Conservation (phyloP, 2,888 invertebrate genomes). For the Andrena trimmerana region DNA sequence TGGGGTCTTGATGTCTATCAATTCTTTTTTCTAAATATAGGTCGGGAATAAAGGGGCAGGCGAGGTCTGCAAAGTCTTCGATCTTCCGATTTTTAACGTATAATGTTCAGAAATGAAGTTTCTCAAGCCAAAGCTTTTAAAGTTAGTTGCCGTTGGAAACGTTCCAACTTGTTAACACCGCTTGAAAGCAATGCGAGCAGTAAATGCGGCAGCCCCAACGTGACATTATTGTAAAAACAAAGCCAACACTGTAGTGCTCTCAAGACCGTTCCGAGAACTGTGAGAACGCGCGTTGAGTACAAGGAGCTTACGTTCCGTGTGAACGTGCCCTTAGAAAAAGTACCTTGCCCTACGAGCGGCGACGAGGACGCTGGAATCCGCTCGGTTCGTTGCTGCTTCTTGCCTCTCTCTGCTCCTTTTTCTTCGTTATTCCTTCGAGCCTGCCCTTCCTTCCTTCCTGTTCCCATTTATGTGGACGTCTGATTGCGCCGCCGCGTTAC, state of each 20-base stretch:
- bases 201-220: conserved; percentile 10
- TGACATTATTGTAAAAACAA: conserved; percentile 39
- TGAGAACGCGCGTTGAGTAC: conserved; percentile 24
- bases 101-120: too few relatives aligned
- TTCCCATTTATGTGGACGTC: conserved; percentile 42
- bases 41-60: background rate
- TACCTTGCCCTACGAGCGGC: conserved; percentile 57
- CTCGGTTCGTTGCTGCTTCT: conserved; percentile 52
- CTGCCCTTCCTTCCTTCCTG: conserved; percentile 37
- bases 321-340: conserved; percentile 69
- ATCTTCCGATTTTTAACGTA: too few relatives aligned
- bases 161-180: background rate
- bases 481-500: conserved; percentile 40
- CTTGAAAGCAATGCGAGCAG: background rate
- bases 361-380: conserved; percentile 51
- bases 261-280: conserved; percentile 22
- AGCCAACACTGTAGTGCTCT: background rate
- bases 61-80: too few relatives aligned
- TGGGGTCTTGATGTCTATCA: background rate
- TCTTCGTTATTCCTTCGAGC: conserved; percentile 44
- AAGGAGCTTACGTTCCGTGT: conserved; percentile 55
- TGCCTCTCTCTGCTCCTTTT: conserved; percentile 54
- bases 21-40: background rate
- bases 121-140: too few relatives aligned
- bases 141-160: background rate